These are phyloP conservation scores for Rhyzopertha dominica DNA, from an alignment of 1,140 invertebrate species.

Conservation along the genomic window DNA sequence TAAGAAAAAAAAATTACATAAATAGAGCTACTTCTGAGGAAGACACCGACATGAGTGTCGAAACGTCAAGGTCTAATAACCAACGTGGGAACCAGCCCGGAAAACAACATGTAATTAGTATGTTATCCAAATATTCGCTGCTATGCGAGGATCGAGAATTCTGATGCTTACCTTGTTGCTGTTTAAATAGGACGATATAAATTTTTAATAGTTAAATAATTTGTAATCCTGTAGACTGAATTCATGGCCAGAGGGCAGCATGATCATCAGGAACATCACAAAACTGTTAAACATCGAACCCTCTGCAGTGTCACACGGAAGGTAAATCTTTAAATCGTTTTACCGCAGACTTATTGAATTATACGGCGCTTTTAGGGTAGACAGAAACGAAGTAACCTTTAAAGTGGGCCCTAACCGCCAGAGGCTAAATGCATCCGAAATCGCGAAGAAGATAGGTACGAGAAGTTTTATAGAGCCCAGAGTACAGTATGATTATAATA, in stretches of 20 bases:
- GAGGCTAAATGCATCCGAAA: constrained; percentile 64
- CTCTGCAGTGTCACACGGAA: constrained; percentile 49
- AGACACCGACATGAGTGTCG: too few relatives aligned
- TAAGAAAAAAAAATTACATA: too few relatives aligned
- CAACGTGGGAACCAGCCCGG: too few relatives aligned
- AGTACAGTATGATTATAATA: constrained; percentile 5
- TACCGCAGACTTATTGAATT: neutral
- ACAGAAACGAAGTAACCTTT: constrained; percentile 74
- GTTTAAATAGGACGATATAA: too few relatives aligned
- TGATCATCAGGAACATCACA: constrained; percentile 54
- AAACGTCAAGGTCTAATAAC: too few relatives aligned
- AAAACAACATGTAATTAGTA: too few relatives aligned
- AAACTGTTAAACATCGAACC: constrained; percentile 57
- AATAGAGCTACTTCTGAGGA: too few relatives aligned
- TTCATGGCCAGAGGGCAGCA: constrained; percentile 54
- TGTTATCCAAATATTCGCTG: too few relatives aligned
- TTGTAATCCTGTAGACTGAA: constrained; percentile 45
- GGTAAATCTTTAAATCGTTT: constrained; percentile 33
- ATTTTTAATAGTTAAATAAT: too few relatives aligned
- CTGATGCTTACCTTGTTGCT: too few relatives aligned
- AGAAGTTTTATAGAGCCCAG: constrained; percentile 8
- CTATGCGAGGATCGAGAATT: too few relatives aligned
- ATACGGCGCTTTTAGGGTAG: constrained; percentile 54
- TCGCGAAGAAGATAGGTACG: constrained; percentile 67
- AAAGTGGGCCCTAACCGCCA: constrained; percentile 69